Evolutionary conservation across 2,797 vertebrate species (phyloP).

Genomic region (Rhinichthys osculus): DNA sequence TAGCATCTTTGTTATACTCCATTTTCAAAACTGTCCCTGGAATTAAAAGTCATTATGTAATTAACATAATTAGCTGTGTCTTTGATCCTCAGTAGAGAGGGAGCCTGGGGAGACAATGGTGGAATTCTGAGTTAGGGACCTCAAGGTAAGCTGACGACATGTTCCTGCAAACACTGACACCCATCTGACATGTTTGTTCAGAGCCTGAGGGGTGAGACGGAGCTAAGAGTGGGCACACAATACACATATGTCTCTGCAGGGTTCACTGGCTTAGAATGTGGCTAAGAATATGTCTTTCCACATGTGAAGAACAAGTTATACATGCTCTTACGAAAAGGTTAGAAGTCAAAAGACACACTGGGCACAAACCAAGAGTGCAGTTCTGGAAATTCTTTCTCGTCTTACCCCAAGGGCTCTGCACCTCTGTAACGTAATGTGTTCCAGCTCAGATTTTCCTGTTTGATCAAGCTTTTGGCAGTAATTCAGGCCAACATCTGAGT

Average conservation of each 20-base stretch:
- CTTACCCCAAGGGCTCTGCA: neutral
- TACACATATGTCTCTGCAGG: neutral
- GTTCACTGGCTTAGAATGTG: slow-evolving; percentile 12
- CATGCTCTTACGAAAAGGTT: neutral
- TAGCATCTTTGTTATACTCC: neutral
- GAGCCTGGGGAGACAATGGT: slow-evolving; percentile 23
- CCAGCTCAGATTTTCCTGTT: slow-evolving; percentile 20
- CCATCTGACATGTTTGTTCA: slow-evolving; percentile 45
- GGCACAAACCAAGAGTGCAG: neutral
- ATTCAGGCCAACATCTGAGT: slow-evolving; percentile 27
- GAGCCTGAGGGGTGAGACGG: slow-evolving; percentile 14
- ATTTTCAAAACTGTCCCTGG: neutral
- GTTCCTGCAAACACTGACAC: slow-evolving; percentile 50
- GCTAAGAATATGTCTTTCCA: neutral
- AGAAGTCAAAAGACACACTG: neutral
- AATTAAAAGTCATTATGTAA: slow-evolving; percentile 38
- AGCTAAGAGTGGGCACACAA: slow-evolving; percentile 7
- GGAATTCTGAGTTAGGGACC: slow-evolving; percentile 12
- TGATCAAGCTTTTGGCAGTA: slow-evolving; percentile 12
- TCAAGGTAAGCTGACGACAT: slow-evolving; percentile 27
- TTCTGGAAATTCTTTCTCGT: neutral
- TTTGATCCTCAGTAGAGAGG: slow-evolving; percentile 10
- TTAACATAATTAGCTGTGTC: slow-evolving; percentile 31
- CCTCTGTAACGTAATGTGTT: slow-evolving; percentile 4
- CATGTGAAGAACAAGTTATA: slow-evolving; percentile 16